Evolutionary conservation across 2,797 vertebrate genomes (phyloP).

Genomic region (Aeoliscus strigatus): DNA sequence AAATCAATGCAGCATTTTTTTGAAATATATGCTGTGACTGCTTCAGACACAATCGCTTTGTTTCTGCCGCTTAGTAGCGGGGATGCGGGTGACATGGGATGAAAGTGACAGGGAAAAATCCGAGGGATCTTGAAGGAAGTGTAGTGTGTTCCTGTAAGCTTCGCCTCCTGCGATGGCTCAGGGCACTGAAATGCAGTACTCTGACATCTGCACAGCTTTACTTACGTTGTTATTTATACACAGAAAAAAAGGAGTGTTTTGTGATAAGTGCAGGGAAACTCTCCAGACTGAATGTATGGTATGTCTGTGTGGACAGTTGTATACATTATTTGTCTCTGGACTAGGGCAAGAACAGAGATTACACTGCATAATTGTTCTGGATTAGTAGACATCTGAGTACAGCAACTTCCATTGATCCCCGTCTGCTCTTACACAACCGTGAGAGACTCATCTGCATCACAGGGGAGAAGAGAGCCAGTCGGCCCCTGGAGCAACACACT

Average conservation of each 20-base stretch:
- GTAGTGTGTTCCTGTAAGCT: slow-evolving; percentile 55
- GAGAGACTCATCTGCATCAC: slow-evolving; percentile 63
- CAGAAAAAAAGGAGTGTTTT: background rate
- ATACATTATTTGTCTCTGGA: slow-evolving; percentile 57
- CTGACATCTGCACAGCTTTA: slow-evolving; percentile 53
- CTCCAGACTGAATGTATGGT: too few species aligned
- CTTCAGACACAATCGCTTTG: slow-evolving; percentile 35
- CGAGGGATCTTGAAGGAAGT: slow-evolving; percentile 48
- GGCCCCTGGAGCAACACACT: slow-evolving; percentile 40
- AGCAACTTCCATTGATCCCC: slow-evolving; percentile 66
- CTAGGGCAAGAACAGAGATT: slow-evolving; percentile 38
- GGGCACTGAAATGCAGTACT: slow-evolving; percentile 29
- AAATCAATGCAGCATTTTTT: slow-evolving; percentile 42
- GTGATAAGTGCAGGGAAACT: too few species aligned
- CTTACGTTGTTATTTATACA: slow-evolving; percentile 40
- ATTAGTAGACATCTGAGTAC: slow-evolving; percentile 61
- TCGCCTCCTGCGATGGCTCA: slow-evolving; percentile 52
- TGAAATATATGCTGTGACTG: slow-evolving; percentile 32
- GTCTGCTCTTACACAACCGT: slow-evolving; percentile 51
- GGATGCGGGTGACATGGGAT: slow-evolving; percentile 21
- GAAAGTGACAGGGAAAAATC: slow-evolving; percentile 29
- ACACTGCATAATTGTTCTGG: slow-evolving; percentile 59
- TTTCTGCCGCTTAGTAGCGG: slow-evolving; percentile 31
- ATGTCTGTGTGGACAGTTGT: slow-evolving; percentile 2
- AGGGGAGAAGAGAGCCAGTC: slow-evolving; percentile 36